Percentiles rank a stretch among this genome's conserved stretches.
Evolutionary conservation across 1,140 invertebrate genomes (phyloP).

Genomic region (Orchestia grillus): DNA sequence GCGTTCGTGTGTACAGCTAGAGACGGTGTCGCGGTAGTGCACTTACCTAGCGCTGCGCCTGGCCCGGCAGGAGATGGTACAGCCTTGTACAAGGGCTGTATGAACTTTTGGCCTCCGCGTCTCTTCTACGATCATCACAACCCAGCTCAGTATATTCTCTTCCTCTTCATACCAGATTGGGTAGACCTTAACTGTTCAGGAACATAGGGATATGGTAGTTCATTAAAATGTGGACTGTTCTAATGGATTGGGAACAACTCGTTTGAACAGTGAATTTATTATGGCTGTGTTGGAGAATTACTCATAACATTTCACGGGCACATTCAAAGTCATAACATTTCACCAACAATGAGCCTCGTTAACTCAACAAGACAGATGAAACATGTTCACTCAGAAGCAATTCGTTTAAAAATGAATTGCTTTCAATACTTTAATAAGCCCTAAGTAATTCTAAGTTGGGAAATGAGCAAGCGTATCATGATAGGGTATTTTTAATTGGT

Average conservation of each 20-base stretch:
- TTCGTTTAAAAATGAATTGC: too few species aligned
- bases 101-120: neutral
- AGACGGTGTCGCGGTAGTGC: too few species aligned
- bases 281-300: neutral
- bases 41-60: too few species aligned
- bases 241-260: neutral
- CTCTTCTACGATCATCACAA: neutral
- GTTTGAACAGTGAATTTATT: neutral
- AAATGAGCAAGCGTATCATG: neutral
- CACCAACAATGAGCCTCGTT: neutral
- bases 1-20: too few species aligned
- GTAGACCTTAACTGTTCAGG: neutral
- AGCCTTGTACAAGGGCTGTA: neutral
- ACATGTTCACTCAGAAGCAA: too few species aligned
- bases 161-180: neutral
- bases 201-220: too few species aligned
- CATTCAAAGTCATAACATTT: neutral
- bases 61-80: neutral
- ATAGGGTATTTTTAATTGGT: neutral
- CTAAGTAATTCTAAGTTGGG: neutral
- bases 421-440: too few species aligned
- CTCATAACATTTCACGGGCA: neutral
- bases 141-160: neutral
- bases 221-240: too few species aligned
- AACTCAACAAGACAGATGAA: neutral